These are phyloP conservation scores for Sinella curviseta DNA, from an alignment of 1,140 invertebrate genomes.

Conservation along the genomic window DNA sequence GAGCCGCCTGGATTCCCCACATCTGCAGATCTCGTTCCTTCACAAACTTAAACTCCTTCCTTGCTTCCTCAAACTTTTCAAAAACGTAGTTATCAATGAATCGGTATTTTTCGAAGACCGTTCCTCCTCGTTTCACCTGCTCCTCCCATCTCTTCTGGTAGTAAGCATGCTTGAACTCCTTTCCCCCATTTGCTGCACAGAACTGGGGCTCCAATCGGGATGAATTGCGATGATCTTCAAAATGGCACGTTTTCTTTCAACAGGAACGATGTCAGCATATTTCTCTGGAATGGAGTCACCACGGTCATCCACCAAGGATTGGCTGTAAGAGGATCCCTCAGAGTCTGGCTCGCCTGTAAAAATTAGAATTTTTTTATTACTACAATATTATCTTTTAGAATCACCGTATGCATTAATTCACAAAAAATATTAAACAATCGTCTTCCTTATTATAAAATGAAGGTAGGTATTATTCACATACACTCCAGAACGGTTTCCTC, in stretches of 20 bases:
- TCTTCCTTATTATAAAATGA: not conserved
- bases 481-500: too few species aligned
- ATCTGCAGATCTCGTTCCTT: not conserved
- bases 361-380: not conserved
- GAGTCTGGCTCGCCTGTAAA: not conserved
- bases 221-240: not conserved
- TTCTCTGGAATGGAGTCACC: not conserved
- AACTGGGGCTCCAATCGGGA: not conserved
- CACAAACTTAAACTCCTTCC: slow-evolving; percentile 16
- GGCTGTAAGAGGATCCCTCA: not conserved
- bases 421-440: not conserved
- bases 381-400: not conserved
- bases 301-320: not conserved
- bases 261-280: not conserved
- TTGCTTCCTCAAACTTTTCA: slow-evolving; percentile 20
- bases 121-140: not conserved
- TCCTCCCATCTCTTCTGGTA: not conserved
- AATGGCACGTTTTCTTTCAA: not conserved
- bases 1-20: slow-evolving; percentile 24
- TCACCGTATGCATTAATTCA: not conserved
- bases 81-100: not conserved
- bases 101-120: not conserved
- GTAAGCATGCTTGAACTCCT: not conserved
- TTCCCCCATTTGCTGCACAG: not conserved
- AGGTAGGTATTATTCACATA: too few species aligned